These are phyloP conservation scores for Alviniconcha marisindica DNA, from an alignment of 1,140 invertebrate genomes.

Conservation along the genomic window DNA sequence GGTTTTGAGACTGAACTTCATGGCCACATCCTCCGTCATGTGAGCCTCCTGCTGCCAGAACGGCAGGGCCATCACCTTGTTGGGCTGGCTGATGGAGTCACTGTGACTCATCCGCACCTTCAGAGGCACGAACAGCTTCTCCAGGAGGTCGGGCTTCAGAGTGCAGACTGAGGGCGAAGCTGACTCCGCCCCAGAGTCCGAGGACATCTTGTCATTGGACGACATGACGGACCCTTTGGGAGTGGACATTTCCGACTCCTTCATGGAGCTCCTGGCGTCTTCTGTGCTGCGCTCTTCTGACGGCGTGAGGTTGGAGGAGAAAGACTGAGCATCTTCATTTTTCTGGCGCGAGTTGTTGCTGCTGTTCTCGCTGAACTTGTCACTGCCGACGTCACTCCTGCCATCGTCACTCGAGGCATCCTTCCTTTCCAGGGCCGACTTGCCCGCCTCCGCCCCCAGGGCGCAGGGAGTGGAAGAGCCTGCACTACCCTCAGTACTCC, in stretches of 20 bases:
- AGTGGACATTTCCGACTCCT: slow-evolving; percentile 54
- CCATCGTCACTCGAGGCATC: slow-evolving; percentile 42
- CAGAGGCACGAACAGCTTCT: slow-evolving; percentile 52
- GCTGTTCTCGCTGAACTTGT: slow-evolving; percentile 40
- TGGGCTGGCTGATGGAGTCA: background rate
- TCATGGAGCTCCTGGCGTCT: slow-evolving; percentile 61
- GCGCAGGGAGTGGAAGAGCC: background rate
- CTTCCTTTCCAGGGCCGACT: slow-evolving; percentile 22
- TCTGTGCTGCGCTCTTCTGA: slow-evolving; percentile 63
- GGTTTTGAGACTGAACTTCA: slow-evolving; percentile 49
- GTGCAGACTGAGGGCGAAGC: too few species aligned
- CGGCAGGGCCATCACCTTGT: slow-evolving; percentile 26
- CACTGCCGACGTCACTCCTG: slow-evolving; percentile 38
- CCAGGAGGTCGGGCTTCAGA: slow-evolving; percentile 34
- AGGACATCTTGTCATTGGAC: slow-evolving; percentile 41
- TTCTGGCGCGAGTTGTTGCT: slow-evolving; percentile 44
- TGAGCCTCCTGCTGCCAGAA: slow-evolving; percentile 52
- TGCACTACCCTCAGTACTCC: background rate
- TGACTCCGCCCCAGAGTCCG: slow-evolving; percentile 31
- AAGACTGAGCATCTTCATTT: slow-evolving; percentile 48
- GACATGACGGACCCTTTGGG: slow-evolving; percentile 38
- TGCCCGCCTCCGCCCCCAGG: background rate
- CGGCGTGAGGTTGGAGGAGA: slow-evolving; percentile 57
- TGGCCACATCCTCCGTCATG: slow-evolving; percentile 45
- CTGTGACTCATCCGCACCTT: slow-evolving; percentile 36